Evolutionary conservation across 2,888 invertebrate species (phyloP).

Genomic region (Lepidocyrtoides sp.): DNA sequence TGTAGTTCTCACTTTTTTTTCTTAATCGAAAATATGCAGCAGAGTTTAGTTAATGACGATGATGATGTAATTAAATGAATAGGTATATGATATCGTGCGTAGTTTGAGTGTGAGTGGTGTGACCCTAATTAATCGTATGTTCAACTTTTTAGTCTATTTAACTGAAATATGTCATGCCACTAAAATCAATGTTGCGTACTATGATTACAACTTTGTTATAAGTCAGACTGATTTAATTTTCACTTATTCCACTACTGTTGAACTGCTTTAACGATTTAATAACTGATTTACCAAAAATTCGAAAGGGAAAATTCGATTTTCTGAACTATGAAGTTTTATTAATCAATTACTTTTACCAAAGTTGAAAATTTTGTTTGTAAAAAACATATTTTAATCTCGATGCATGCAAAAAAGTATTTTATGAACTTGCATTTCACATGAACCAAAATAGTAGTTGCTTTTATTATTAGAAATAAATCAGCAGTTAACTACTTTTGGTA

Average conservation of each 20-base stretch:
- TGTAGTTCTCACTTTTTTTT: slow-evolving; percentile 35
- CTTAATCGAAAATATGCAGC: background rate
- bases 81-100: no score
- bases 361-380: background rate
- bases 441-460: background rate
- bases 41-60: background rate
- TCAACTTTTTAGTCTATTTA: background rate
- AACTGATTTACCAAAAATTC: background rate
- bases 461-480: no score
- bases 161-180: background rate
- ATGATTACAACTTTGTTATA: no score
- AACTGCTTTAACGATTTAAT: background rate
- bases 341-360: slow-evolving; percentile 44
- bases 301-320: background rate
- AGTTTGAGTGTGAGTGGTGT: no score
- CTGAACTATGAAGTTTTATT: background rate
- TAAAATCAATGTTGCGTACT: background rate
- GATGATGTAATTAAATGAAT: background rate
- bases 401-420: slow-evolving; percentile 17
- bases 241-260: background rate
- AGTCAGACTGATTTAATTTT: slow-evolving; percentile 6
- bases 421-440: background rate
- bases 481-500: no score
- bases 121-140: background rate
- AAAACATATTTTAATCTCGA: background rate